Evolutionary conservation across 2,888 invertebrate genomes (phyloP).

Genomic region (Sesia apiformis): DNA sequence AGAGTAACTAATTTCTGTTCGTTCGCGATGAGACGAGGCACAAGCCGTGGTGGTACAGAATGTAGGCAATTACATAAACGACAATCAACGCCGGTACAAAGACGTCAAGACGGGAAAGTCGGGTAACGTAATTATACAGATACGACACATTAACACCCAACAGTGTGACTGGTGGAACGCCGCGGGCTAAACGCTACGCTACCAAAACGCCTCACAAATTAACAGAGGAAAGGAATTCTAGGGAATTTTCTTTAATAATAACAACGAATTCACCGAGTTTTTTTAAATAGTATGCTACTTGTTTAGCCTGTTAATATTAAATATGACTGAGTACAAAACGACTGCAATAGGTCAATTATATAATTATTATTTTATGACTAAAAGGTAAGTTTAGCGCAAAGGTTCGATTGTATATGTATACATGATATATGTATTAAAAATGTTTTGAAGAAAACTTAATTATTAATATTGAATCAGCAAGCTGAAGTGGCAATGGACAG

Average conservation of each 20-base stretch:
- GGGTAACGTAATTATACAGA: constrained; percentile 52
- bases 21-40: constrained; percentile 25
- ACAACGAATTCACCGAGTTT: no score
- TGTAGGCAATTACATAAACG: constrained; percentile 64
- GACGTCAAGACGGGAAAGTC: constrained; percentile 57
- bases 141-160: constrained; percentile 8
- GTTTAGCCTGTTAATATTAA: no score
- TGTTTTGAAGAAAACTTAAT: no score
- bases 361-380: no score
- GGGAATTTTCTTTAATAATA: neutral
- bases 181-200: constrained; percentile 18
- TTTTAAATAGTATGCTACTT: no score
- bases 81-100: constrained; percentile 55
- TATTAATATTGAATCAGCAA: no score
- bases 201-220: neutral
- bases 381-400: no score
- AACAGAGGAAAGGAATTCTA: neutral
- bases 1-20: constrained; percentile 42
- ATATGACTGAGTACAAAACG: no score
- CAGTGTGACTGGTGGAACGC: constrained; percentile 9
- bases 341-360: no score
- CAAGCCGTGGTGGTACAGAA: constrained; percentile 39
- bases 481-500: no score
- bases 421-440: no score
- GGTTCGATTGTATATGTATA: no score